These are phyloP conservation scores for Phoenoteleia sp. DNA, from an alignment of 2,888 invertebrate genomes.

Conservation along the genomic window DNA sequence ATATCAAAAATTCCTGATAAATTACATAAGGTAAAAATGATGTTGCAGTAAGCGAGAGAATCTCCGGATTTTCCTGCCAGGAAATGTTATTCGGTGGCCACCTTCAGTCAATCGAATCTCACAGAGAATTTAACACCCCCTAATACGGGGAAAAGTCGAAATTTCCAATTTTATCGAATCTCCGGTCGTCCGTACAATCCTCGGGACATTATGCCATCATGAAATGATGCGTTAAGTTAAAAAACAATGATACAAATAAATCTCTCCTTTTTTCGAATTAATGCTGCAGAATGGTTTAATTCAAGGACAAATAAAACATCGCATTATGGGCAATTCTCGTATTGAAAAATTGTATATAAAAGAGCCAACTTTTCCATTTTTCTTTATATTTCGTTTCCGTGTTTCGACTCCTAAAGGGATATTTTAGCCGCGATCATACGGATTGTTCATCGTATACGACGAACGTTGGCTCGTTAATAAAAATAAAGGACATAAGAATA, in stretches of 20 bases:
- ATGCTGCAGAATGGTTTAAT: too few relatives aligned
- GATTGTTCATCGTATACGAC: constrained; percentile 73
- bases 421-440: constrained; percentile 70
- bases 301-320: background rate
- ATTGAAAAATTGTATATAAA: constrained; percentile 46
- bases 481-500: constrained; percentile 72
- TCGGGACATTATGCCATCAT: constrained; percentile 51
- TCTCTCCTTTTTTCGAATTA: background rate
- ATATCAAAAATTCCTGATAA: constrained; percentile 55
- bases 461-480: constrained; percentile 76
- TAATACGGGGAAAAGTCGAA: constrained; percentile 77
- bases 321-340: background rate
- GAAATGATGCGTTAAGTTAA: constrained; percentile 52
- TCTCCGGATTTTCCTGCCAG: constrained; percentile 81
- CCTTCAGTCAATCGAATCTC: constrained; percentile 85
- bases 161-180: constrained; percentile 85
- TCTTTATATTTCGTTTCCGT: constrained; percentile 67
- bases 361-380: constrained; percentile 62
- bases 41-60: constrained; percentile 67
- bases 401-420: constrained; percentile 69
- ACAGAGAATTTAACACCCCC: constrained; percentile 86
- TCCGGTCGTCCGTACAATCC: constrained; percentile 80
- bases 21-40: constrained; percentile 63
- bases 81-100: constrained; percentile 81
- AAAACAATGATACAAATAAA: constrained; percentile 52